Base-by-base conservation (phyloP, 2,113 vertebrate species). In the Neoarius graeffei region DNA sequence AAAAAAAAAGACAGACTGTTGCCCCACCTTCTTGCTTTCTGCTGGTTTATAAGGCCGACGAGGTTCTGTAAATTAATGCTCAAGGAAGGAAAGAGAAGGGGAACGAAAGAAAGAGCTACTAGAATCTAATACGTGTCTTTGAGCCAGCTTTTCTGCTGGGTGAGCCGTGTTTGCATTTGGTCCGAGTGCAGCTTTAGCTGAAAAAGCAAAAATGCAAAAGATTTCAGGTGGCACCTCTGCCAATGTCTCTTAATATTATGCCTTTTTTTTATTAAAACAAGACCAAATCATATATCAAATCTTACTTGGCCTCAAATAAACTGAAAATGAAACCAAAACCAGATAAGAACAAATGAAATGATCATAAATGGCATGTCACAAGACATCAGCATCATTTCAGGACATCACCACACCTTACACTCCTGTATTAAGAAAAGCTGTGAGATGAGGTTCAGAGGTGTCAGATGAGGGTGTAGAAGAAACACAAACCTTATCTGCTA, bases 401-500 rank as follows among this genome's bases (percentile, higher is more conserved):
- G 48, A 52, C 5, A 9, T 25, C 20, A 15, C 17, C 52, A 79
- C 76, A 79, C 25, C 25, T 79, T 79, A 56, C 23, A 30, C 17
- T 25, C 35, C 10, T 76, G 57, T 35, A 81, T 67, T 67, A 54
- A 67, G 19, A 57, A 42, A 1, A 42, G 11, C n/a, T 52, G 27
- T 27, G 27, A 15, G 6, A 27, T 15, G 20, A 9, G 48, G 50
- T 81, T 50, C 69, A 15, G 7, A 27, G n/a, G 23, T 6, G 20
- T 35, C 14, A 35, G 23, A 27, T 15, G 30, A 77, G 54, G 2
- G 8, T 23, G 27, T 76, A 81, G 17, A 1, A 79, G 1, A 59
- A 83, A 54, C 1, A 91, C 91, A 84, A 87, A 93, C 97, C 94
- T 94, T 96, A 95, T 98, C 96, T 7, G 98, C 98, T 88, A 97